Evolutionary conservation across 2,797 vertebrate species (phyloP), one percentile per base, ranked within the genome.

Genomic region (Iguana delicatissima): DNA sequence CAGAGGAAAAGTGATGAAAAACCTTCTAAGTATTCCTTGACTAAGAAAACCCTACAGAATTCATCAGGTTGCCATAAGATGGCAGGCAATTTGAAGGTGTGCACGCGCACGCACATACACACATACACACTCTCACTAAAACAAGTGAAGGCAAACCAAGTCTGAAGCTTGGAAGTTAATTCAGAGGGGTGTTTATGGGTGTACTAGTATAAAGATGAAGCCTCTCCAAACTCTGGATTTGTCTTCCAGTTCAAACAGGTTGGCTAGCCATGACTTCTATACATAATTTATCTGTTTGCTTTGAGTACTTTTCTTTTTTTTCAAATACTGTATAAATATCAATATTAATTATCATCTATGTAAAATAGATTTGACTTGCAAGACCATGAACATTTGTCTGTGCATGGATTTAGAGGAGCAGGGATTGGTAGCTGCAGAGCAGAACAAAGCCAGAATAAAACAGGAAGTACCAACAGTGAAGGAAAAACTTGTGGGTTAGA

Each of bases 181-280:
- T 69, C 67, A 26, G 29, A 32, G 29, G 67, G 29, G 8, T 69
- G 67, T 69, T 67, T 69, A 0, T 32, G 67, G 67, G 67, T 69
- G 67, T 32, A 69, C 26, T 69, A 13, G 67, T 69, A 9, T 32
- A 32, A 32, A 69, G 10, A 69, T 12, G 67, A 69, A 69, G 29
- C 18, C 13, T 69, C 32, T 12, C 29, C 67, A 69, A 69, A 32
- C 2, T 69, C 29, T 69, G 64, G 24, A 67, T 7, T 26, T 85
- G n/a, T 3, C 4, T 72, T 4, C 46, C 6, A 76, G 32, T 85
- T 35, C 90, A 92, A 95, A 91, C 82, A 94, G 13, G 4, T 38
- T 10, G 3, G 92, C 92, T 93, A 93, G 91, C 93, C 94, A 92
- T 92, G 92, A 93, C 93, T 94, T 93, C 92, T 93, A 69, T 89